Conservation (phyloP, 2,113 vertebrate species). For the Nothocercus nigrocapillus region DNA sequence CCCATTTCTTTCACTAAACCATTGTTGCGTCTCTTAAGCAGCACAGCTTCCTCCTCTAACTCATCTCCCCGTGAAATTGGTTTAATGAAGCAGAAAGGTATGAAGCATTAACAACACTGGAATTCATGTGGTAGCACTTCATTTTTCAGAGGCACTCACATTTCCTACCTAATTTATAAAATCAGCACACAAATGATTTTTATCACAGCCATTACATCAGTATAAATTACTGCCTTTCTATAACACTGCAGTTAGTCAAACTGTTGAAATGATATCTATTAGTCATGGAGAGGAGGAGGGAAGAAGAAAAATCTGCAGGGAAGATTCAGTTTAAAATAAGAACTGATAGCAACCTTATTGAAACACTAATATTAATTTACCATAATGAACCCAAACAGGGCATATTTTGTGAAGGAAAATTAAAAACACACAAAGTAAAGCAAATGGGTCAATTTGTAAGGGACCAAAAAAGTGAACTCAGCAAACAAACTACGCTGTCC, state of each 20-base stretch:
- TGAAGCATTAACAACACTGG: slow-evolving; percentile 98
- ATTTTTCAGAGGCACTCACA: slow-evolving; percentile 90
- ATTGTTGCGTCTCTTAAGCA: slow-evolving; percentile 94
- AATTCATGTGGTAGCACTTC: slow-evolving; percentile 96
- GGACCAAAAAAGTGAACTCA: slow-evolving; percentile 58
- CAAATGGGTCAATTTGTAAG: slow-evolving; percentile 81
- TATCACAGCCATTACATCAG: slow-evolving; percentile 96
- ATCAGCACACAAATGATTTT: slow-evolving; percentile 94
- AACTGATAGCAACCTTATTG: slow-evolving; percentile 63
- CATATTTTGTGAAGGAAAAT: slow-evolving; percentile 72
- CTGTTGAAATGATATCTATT: slow-evolving; percentile 82
- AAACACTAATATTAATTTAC: slow-evolving; percentile 79
- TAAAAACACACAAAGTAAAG: slow-evolving; percentile 75
- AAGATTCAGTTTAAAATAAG: slow-evolving; percentile 74
- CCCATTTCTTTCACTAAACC: slow-evolving; percentile 97
- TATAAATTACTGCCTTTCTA: slow-evolving; percentile 91
- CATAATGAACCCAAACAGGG: slow-evolving; percentile 65
- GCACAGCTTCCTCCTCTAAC: slow-evolving; percentile 98
- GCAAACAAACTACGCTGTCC: slow-evolving; percentile 63
- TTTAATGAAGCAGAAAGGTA: slow-evolving; percentile 99
- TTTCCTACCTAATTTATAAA: slow-evolving; percentile 96
- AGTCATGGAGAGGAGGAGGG: slow-evolving; percentile 69
- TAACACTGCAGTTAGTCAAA: slow-evolving; percentile 83
- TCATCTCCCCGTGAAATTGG: slow-evolving; percentile 99
- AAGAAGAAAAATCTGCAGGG: slow-evolving; percentile 56